Conservation (phyloP, 2,797 vertebrate genomes). For the Peromyscus eremicus region DNA sequence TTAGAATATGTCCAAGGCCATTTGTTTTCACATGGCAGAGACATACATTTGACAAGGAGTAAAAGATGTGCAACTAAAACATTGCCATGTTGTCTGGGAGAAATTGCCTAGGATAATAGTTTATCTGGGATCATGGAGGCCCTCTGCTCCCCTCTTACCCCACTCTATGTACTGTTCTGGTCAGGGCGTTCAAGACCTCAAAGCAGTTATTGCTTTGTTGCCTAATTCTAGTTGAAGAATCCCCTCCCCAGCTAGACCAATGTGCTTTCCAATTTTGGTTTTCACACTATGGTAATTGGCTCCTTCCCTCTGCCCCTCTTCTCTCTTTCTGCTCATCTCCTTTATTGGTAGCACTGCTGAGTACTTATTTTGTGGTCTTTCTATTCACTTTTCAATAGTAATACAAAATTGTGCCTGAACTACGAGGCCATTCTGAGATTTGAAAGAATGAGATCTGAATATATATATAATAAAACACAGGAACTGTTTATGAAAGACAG, state of each 20-base stretch:
- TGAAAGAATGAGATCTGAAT: background rate
- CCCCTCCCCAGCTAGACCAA: background rate
- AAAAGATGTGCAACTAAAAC: background rate
- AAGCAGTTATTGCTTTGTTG: background rate
- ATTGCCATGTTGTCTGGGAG: background rate
- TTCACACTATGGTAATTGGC: background rate
- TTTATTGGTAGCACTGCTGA: background rate
- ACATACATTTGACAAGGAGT: background rate
- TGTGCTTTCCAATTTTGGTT: background rate
- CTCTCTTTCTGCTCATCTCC: background rate
- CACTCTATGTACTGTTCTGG: fast-evolving
- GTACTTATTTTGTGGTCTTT: background rate
- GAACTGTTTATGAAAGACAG: background rate
- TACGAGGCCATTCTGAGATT: background rate
- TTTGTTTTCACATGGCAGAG: background rate
- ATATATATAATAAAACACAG: background rate
- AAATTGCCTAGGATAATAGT: background rate
- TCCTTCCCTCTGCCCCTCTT: background rate
- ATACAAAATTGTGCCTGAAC: background rate
- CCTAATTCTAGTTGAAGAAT: background rate
- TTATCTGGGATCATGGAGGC: background rate
- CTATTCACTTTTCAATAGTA: background rate
- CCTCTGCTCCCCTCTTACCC: background rate
- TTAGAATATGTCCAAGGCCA: background rate
- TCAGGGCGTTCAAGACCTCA: background rate